Percentiles rank a stretch among this genome's conserved stretches.
These are phyloP conservation scores for Cremastinae sp. DNA, from an alignment of 2,888 invertebrate genomes.

Conservation along the genomic window DNA sequence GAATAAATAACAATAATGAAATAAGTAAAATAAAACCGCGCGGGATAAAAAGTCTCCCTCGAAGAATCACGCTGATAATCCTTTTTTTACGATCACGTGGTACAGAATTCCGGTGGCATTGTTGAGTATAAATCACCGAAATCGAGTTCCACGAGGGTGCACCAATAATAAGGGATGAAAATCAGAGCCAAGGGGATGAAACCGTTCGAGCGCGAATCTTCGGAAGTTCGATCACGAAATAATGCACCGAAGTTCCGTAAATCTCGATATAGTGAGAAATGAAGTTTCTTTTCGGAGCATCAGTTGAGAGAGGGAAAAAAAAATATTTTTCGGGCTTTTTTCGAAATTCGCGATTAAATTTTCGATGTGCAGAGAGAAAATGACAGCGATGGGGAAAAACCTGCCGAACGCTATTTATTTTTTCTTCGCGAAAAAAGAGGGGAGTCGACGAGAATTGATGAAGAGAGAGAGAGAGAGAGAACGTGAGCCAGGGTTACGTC, in stretches of 20 bases:
- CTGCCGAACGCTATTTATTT: slow-evolving; percentile 58
- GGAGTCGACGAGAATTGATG: slow-evolving; percentile 44
- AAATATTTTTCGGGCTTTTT: too few relatives aligned
- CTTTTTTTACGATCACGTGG: slow-evolving; percentile 23
- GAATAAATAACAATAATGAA: not conserved
- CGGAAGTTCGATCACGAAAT: too few relatives aligned
- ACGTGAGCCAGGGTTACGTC: slow-evolving; percentile 49
- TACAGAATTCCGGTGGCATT: slow-evolving; percentile 35
- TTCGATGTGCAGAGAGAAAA: slow-evolving; percentile 12
- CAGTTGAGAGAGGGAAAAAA: not conserved
- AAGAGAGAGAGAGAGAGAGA: slow-evolving; percentile 61
- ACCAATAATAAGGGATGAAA: not conserved
- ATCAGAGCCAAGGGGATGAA: too few relatives aligned
- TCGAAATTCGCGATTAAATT: too few relatives aligned
- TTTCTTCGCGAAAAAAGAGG: slow-evolving; percentile 50
- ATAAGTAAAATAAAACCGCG: not conserved
- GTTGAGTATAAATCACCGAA: slow-evolving; percentile 12
- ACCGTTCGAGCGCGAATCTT: too few relatives aligned
- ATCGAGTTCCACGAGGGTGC: not conserved
- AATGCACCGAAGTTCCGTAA: slow-evolving; percentile 21
- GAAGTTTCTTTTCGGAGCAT: not conserved
- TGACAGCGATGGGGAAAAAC: slow-evolving; percentile 57
- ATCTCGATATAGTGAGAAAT: slow-evolving; percentile 18
- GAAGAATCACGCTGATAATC: slow-evolving; percentile 8
- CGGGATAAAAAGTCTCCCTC: not conserved